These are phyloP conservation scores for Leguminivora glycinivorella DNA, from an alignment of 1,140 invertebrate species.

Conservation along the genomic window DNA sequence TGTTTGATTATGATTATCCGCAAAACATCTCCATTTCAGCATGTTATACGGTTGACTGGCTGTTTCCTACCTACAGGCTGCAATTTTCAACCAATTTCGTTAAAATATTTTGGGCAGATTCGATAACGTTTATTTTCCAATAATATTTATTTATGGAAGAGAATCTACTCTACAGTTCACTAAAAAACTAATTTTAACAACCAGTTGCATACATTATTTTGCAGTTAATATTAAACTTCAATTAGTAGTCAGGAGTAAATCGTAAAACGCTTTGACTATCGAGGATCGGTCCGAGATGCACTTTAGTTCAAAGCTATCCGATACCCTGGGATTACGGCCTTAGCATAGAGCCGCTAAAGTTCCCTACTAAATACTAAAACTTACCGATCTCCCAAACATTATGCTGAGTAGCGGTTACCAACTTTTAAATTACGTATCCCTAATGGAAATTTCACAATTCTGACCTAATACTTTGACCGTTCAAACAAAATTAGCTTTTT, in stretches of 20 bases:
- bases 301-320: constrained; percentile 14
- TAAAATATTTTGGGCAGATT: too few relatives aligned
- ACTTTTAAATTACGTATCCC: constrained; percentile 26
- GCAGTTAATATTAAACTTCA: not conserved
- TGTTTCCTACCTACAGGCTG: too few relatives aligned
- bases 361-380: constrained; percentile 26
- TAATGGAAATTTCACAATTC: not conserved
- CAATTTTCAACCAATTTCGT: too few relatives aligned
- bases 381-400: constrained; percentile 10
- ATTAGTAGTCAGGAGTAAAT: not conserved
- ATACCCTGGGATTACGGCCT: constrained; percentile 17
- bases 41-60: too few relatives aligned
- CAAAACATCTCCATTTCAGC: too few relatives aligned
- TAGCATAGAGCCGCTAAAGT: constrained; percentile 17
- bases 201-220: too few relatives aligned
- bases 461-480: not conserved
- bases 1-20: too few relatives aligned
- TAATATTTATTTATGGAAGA: too few relatives aligned
- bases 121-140: too few relatives aligned
- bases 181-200: too few relatives aligned
- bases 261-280: not conserved
- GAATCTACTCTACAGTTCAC: too few relatives aligned
- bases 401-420: constrained; percentile 21
- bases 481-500: not conserved
- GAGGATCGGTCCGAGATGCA: not conserved